phyloP scores from a whole-genome alignment of 2,888 invertebrate species.

The Leucania comma region DNA sequence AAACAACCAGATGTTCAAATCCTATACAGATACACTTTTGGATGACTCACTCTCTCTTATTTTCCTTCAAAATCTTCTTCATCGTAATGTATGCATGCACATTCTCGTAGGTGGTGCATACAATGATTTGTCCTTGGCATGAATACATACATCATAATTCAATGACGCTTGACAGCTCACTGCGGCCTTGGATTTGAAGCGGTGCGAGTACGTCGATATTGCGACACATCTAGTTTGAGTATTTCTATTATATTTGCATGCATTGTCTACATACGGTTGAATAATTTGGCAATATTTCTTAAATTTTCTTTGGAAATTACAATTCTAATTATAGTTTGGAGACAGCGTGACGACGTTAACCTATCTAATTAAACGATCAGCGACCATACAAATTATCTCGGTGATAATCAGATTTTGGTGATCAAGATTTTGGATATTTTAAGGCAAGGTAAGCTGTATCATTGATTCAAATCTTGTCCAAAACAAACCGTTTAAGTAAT shows the following conservation, averaged over 20 bases:
- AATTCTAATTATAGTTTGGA: neutral
- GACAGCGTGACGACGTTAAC: neutral
- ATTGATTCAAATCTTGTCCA: conserved; percentile 33
- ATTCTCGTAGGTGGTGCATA: conserved; percentile 40
- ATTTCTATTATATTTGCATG: conserved; percentile 52
- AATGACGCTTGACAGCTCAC: conserved; percentile 70
- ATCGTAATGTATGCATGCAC: conserved; percentile 24
- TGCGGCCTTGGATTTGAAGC: conserved; percentile 63
- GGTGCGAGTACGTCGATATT: conserved; percentile 59
- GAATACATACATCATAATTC: conserved; percentile 65
- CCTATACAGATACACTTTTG: neutral
- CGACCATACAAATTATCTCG: conserved; percentile 17
- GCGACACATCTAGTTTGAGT: conserved; percentile 52
- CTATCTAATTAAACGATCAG: neutral
- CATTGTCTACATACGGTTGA: conserved; percentile 21
- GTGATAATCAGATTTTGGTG: conserved; percentile 48
- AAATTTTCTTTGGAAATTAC: neutral
- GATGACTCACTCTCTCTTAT: conserved; percentile 29
- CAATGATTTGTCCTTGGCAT: conserved; percentile 62
- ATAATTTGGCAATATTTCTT: conserved; percentile 8
- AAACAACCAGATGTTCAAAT: neutral
- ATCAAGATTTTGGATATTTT: conserved; percentile 23
- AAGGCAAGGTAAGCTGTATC: conserved; percentile 25
- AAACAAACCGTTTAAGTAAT: conserved; percentile 8
- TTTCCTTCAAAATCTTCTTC: conserved; percentile 17